Conservation (phyloP, 2,888 invertebrate species). For the Lydus trimaculatus region DNA sequence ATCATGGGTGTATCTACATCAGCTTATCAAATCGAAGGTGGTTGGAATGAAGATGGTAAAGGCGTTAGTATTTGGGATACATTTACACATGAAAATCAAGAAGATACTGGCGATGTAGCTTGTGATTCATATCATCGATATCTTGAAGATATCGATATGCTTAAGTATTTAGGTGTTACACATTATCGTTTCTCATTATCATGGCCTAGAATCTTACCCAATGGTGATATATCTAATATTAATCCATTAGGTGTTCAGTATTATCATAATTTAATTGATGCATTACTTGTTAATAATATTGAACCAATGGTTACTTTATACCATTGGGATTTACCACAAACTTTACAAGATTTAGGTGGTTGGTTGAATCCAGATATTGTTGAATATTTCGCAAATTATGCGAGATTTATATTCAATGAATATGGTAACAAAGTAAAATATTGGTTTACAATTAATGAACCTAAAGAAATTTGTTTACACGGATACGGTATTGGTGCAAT, state of each 20-base stretch:
- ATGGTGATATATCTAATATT: conserved; percentile 69
- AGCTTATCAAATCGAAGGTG: conserved; percentile 55
- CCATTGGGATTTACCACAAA: conserved; percentile 66
- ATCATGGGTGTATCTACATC: conserved; percentile 45
- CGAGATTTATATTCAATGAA: conserved; percentile 37
- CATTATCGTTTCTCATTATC: conserved; percentile 77
- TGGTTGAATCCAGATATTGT: conserved; percentile 37
- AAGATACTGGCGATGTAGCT: conserved; percentile 70
- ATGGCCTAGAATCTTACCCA: conserved; percentile 79
- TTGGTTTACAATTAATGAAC: conserved; percentile 46
- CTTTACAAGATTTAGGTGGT: conserved; percentile 54
- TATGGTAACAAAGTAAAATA: conserved; percentile 44
- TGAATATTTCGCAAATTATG: conserved; percentile 40
- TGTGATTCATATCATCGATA: conserved; percentile 75
- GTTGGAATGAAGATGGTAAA: conserved; percentile 52
- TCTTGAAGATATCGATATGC: conserved; percentile 69
- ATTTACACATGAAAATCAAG: conserved; percentile 58
- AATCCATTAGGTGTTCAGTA: conserved; percentile 72
- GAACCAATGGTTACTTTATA: conserved; percentile 64
- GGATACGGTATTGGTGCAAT: conserved; percentile 33
- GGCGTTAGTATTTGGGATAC: conserved; percentile 42
- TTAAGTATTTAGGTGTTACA: conserved; percentile 68
- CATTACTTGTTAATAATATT: conserved; percentile 63
- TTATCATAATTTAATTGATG: conserved; percentile 43
- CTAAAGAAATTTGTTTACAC: conserved; percentile 33